Evolutionary conservation across 2,888 invertebrate genomes (phyloP).

Genomic region (Philonicus albiceps): DNA sequence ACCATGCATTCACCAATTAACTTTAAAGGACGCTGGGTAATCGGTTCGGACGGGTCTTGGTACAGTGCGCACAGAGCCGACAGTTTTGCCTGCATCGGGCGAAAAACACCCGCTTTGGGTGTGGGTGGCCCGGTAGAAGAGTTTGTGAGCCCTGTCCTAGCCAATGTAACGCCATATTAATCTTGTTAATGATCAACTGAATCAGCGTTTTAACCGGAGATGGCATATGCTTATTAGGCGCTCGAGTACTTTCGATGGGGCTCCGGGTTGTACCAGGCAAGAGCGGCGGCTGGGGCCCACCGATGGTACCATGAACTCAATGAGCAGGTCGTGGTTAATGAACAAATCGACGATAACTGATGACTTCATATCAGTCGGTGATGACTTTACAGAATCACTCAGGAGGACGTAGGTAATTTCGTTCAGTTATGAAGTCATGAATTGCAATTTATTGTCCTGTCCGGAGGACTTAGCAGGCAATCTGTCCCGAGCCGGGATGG

Average conservation of each 20-base stretch:
- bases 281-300: background rate
- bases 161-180: slow-evolving; percentile 62
- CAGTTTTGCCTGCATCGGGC: slow-evolving; percentile 44
- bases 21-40: slow-evolving; percentile 52
- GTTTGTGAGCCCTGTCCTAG: slow-evolving; percentile 56
- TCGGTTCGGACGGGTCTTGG: slow-evolving; percentile 50
- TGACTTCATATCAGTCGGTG: slow-evolving; percentile 44
- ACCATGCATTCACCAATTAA: slow-evolving; percentile 52
- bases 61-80: slow-evolving; percentile 28
- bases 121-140: slow-evolving; percentile 34
- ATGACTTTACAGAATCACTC: slow-evolving; percentile 28
- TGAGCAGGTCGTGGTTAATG: slow-evolving; percentile 37
- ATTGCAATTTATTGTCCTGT: slow-evolving; percentile 33
- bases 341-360: slow-evolving; percentile 46
- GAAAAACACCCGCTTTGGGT: slow-evolving; percentile 40
- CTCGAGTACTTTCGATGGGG: slow-evolving; percentile 36
- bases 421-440: slow-evolving; percentile 38
- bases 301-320: slow-evolving; percentile 1
- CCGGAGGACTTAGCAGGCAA: background rate
- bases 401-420: slow-evolving; percentile 33
- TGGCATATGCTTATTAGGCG: slow-evolving; percentile 44
- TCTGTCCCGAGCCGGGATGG: background rate
- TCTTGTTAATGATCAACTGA: slow-evolving; percentile 64
- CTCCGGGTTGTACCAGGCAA: background rate
- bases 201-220: slow-evolving; percentile 57